Evolutionary conservation across 2,888 invertebrate genomes (phyloP).

Genomic region (Amaurobius ferox): DNA sequence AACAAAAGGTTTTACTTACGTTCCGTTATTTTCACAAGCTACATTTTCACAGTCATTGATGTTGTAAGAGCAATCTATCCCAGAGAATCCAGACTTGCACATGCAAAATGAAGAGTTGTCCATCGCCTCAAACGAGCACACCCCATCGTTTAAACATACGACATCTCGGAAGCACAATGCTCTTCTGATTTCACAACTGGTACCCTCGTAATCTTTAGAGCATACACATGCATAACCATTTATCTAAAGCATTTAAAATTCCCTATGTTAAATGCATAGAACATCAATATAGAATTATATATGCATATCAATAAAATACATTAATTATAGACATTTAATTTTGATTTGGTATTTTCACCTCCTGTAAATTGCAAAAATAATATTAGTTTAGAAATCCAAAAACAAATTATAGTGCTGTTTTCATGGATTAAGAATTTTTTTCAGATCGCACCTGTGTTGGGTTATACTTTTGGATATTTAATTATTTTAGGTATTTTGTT

Average conservation of each 20-base stretch:
- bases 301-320: no score
- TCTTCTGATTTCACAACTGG: constrained; percentile 28
- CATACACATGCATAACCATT: constrained; percentile 50
- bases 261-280: no score
- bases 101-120: constrained; percentile 22
- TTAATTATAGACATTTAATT: no score
- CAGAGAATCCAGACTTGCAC: constrained; percentile 44
- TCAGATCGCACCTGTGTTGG: no score
- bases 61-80: constrained; percentile 55
- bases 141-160: constrained; percentile 31
- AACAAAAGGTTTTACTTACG: constrained; percentile 22
- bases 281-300: no score
- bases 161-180: constrained; percentile 39
- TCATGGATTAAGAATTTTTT: no score
- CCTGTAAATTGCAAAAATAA: no score
- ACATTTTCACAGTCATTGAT: constrained; percentile 55
- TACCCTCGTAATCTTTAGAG: constrained; percentile 28
- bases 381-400: no score
- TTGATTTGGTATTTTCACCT: no score
- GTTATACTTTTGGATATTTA: no score
- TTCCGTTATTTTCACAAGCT: constrained; percentile 57
- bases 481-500: no score
- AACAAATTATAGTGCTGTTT: no score
- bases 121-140: background rate
- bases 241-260: constrained; percentile 34